These are phyloP conservation scores for Poecilia velifera DNA, from an alignment of 2,797 vertebrate species.

Conservation along the genomic window DNA sequence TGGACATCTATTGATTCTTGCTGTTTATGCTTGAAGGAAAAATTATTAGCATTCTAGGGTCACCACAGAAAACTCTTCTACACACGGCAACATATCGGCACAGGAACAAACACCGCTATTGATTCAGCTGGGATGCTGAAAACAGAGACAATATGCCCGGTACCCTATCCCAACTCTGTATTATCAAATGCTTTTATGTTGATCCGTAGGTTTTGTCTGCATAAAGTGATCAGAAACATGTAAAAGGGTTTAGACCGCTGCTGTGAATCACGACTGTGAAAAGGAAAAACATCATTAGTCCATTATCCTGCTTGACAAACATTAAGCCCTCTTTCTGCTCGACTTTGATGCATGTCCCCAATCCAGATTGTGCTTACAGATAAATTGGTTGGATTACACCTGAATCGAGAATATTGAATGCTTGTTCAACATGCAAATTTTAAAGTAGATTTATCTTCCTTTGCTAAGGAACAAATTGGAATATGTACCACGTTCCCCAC, in stretches of 20 bases:
- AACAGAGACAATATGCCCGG: constrained; percentile 38
- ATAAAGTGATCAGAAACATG: constrained; percentile 25
- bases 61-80: constrained; percentile 11
- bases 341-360: constrained; percentile 20
- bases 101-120: constrained; percentile 21
- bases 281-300: constrained; percentile 34
- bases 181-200: constrained; percentile 5
- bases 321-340: constrained; percentile 29
- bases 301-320: constrained; percentile 37
- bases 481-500: background rate
- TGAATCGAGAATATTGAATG: constrained; percentile 22
- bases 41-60: constrained; percentile 37
- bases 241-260: constrained; percentile 5
- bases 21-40: constrained; percentile 35
- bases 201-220: constrained; percentile 37
- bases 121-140: constrained; percentile 32
- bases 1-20: constrained; percentile 35
- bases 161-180: constrained; percentile 13
- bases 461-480: constrained; percentile 8
- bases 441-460: constrained; percentile 3
- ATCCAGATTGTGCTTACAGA: constrained; percentile 12
- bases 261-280: constrained; percentile 17
- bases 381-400: constrained; percentile 26
- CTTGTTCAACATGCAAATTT: constrained; percentile 8
- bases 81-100: constrained; percentile 11